Evolutionary conservation across 2,113 vertebrate species (phyloP), one percentile per base, ranked within the genome.

Genomic region (Pollimyrus isidori): DNA sequence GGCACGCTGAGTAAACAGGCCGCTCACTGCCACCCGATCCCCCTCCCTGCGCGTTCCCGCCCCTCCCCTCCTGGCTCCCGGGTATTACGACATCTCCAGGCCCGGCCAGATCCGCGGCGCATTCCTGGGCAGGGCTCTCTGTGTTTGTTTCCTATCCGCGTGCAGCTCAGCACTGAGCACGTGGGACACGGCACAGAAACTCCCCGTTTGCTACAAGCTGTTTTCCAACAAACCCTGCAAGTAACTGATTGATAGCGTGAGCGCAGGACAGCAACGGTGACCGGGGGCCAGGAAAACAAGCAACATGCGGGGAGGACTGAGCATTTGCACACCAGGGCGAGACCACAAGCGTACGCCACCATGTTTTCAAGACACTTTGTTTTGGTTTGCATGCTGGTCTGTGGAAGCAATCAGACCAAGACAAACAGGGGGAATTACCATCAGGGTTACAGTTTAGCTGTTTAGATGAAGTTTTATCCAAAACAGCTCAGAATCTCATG

Each of bases 331-430:
- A 76, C 52, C 35, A 19, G 35, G 80, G 21, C 23, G 3, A 83
- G 21, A 83, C 69, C 21, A 50, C 73, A 52, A 42, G 30, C 69
- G 13, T n/a, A 76, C 5, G 50, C 10, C 4, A 48, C 65, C 49
- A 7, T 80, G 48, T 88, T 88, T 80, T 88, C 45, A 88, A 49
- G 80, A 89, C 30, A 89, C 35, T 89, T 83, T 89, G 73, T 82
- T 89, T 80, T 76, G 69, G 13, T 89, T 45, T 26, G 26, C 2
- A 19, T 89, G 49, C 52, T 39, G 21, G 69, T 89, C 69, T 82
- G 45, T 50, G 80, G 30, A 56, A 49, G 69, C 3, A 23, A 87
- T 39, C 46, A 82, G 7, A 53, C 19, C 80, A 17, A 80, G 19
- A 83, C 50, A 53, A 56, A 82, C 73, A 21, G 88, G 23, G 83